Conservation (phyloP, 2,888 invertebrate species). For the Polyploca ridens region DNA sequence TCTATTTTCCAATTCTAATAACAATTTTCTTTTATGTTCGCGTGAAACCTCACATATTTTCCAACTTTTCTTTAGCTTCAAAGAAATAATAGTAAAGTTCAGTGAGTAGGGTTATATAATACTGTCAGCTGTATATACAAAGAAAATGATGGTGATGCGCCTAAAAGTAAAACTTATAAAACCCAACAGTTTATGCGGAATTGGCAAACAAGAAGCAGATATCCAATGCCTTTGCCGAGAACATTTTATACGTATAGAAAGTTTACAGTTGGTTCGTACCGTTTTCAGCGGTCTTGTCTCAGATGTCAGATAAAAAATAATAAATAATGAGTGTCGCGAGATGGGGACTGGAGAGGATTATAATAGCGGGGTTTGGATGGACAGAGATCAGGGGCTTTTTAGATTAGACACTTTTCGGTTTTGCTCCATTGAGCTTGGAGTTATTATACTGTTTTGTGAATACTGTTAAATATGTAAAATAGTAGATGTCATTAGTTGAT, state of each 20-base stretch:
- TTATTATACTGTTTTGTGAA: neutral
- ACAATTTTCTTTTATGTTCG: neutral
- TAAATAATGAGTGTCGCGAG: constrained; percentile 45
- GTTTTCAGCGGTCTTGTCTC: constrained; percentile 1
- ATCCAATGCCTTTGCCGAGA: neutral
- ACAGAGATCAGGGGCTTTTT: constrained; percentile 49
- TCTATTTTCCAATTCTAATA: too few species aligned
- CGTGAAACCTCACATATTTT: neutral
- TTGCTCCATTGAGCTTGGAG: constrained; percentile 12
- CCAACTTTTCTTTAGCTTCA: neutral
- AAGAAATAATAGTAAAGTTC: neutral
- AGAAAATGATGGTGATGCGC: neutral
- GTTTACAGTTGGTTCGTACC: neutral
- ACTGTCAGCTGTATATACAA: neutral
- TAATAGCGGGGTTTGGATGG: constrained; percentile 40
- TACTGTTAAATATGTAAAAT: too few species aligned
- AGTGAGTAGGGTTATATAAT: neutral
- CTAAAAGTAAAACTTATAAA: neutral
- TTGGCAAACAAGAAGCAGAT: neutral
- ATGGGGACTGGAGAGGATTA: constrained; percentile 33
- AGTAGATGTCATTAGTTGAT: too few species aligned
- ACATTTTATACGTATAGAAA: neutral
- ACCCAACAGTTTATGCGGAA: neutral
- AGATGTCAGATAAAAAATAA: constrained; percentile 52
- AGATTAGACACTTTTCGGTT: constrained; percentile 28